A percentile compares a stretch with the other conserved stretches of the same genome.
phyloP scores from a whole-genome alignment of 2,797 vertebrate species.

The Stomatorhinus walkeri region DNA sequence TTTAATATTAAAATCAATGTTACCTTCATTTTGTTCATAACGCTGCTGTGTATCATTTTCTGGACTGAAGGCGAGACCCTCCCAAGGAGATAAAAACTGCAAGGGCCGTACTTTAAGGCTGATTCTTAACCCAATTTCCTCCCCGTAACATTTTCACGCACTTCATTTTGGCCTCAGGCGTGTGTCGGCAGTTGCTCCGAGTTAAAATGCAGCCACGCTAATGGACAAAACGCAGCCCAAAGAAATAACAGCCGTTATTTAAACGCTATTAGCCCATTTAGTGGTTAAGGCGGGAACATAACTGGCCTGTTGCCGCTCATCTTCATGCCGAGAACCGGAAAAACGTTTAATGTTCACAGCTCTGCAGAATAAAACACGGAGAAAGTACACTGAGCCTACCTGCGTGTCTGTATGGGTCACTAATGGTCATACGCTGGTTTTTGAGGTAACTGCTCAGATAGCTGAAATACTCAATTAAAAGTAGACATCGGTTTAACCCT shows the following conservation, averaged over 20 bases:
- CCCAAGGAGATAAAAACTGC: neutral
- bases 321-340: neutral
- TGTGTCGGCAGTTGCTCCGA: neutral
- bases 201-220: neutral
- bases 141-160: neutral
- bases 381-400: neutral
- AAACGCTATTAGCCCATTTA: neutral
- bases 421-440: neutral
- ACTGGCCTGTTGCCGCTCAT: neutral
- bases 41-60: neutral
- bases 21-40: slow-evolving; percentile 45
- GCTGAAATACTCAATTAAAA: neutral
- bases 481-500: neutral
- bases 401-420: neutral
- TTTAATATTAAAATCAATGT: slow-evolving; percentile 41
- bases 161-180: neutral
- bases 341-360: neutral
- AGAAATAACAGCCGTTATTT: neutral
- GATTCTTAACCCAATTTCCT: neutral
- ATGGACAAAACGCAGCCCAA: neutral
- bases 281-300: neutral
- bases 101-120: neutral
- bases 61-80: neutral
- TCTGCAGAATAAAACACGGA: neutral
- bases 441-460: neutral